phyloP scores from a whole-genome alignment of 2,113 vertebrate species.

The Theristicus caerulescens region DNA sequence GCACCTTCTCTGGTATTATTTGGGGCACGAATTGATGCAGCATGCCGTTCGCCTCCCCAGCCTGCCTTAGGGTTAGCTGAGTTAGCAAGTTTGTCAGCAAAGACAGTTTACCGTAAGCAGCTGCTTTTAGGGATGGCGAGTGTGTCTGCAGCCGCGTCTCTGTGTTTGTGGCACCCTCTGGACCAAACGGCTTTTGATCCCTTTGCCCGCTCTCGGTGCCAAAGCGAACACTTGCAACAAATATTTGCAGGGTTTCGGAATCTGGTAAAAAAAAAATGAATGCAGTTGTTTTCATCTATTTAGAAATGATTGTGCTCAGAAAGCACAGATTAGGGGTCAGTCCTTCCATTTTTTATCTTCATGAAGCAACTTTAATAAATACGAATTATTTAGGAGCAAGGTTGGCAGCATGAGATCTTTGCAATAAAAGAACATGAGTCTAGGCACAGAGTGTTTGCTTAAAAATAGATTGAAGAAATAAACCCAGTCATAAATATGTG shows the following conservation, averaged over 20 bases:
- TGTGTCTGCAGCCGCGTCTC: accelerated
- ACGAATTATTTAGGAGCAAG: background rate
- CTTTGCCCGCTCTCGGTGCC: accelerated
- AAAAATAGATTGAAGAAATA: background rate
- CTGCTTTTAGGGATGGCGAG: background rate
- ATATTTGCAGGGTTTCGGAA: background rate
- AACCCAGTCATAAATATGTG: background rate
- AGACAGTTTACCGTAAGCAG: background rate
- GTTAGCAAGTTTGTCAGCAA: background rate
- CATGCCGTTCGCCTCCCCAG: background rate
- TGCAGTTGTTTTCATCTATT: background rate
- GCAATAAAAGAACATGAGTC: background rate
- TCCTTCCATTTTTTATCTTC: background rate
- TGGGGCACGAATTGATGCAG: background rate
- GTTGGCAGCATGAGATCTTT: background rate
- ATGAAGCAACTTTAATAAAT: background rate
- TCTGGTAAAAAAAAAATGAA: background rate
- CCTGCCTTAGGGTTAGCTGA: no score
- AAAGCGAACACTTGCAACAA: background rate
- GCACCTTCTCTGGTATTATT: background rate
- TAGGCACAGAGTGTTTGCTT: background rate
- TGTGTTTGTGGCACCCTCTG: background rate
- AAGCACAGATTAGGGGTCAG: background rate
- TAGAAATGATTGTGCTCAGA: background rate
- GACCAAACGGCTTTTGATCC: background rate